Evolutionary conservation across 2,888 invertebrate species (phyloP).

Genomic region (Pseudanteris insignis): DNA sequence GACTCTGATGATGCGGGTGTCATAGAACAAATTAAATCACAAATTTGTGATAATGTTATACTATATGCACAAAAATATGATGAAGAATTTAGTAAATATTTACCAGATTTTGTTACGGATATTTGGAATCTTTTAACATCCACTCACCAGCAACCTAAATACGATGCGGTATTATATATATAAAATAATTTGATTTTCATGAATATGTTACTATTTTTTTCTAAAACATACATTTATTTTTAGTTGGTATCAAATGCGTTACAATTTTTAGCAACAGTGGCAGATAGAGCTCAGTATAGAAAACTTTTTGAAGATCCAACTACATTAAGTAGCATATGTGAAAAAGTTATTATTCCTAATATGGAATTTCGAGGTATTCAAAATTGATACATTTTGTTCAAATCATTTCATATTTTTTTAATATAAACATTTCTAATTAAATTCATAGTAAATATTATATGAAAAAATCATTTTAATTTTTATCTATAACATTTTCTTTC

Average conservation of each 20-base stretch:
- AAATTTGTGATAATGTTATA: conserved; percentile 94
- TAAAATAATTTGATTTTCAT: neutral
- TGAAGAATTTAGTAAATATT: conserved; percentile 92
- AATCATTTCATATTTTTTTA: neutral
- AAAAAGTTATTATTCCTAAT: conserved; percentile 98
- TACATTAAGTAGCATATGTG: conserved; percentile 90
- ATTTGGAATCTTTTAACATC: conserved; percentile 91
- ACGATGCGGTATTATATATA: conserved; percentile 79
- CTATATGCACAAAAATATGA: conserved; percentile 98
- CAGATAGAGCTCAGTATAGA: conserved; percentile 75
- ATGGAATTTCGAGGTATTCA: conserved; percentile 88
- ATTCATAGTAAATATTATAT: too few species aligned
- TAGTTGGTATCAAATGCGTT: conserved; percentile 96
- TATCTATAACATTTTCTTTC: too few species aligned
- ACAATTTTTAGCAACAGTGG: conserved; percentile 87
- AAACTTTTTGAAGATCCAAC: conserved; percentile 87
- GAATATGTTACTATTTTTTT: neutral
- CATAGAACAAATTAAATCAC: conserved; percentile 90
- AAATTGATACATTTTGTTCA: neutral
- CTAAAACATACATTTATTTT: too few species aligned
- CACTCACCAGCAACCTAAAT: conserved; percentile 86
- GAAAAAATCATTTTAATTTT: too few species aligned
- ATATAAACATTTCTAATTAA: too few species aligned
- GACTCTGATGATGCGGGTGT: conserved; percentile 88
- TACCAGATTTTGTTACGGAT: conserved; percentile 91